These are phyloP conservation scores for Drosophila albomicans DNA, from an alignment of 1,140 invertebrate species.

Conservation along the genomic window DNA sequence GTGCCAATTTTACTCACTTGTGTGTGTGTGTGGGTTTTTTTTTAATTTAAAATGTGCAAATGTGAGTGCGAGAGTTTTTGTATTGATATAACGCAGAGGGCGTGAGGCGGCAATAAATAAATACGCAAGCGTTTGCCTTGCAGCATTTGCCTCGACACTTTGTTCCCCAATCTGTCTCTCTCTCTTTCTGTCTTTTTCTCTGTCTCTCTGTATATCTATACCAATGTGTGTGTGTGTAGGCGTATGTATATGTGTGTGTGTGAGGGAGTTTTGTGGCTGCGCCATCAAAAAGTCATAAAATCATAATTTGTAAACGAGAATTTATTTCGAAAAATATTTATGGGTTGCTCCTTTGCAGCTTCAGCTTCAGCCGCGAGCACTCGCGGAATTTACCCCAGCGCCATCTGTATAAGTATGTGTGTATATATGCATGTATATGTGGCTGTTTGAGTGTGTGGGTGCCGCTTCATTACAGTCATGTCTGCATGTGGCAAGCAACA, in stretches of 20 bases:
- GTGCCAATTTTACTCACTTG: conserved; percentile 42
- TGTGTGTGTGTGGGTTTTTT: conserved; percentile 14
- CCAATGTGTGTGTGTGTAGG: conserved; percentile 28
- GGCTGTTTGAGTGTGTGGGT: conserved; percentile 11
- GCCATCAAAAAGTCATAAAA: conserved; percentile 83
- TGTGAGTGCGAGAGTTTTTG: conserved; percentile 38
- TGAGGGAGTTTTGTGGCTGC: conserved; percentile 59
- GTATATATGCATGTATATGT: not conserved
- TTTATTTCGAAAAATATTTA: conserved; percentile 83
- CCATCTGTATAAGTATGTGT: conserved; percentile 5
- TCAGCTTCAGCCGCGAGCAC: conserved; percentile 35
- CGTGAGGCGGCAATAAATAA: conserved; percentile 70
- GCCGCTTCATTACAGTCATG: conserved; percentile 63
- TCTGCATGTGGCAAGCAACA: conserved; percentile 49
- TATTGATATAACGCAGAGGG: conserved; percentile 66
- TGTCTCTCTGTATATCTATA: not conserved
- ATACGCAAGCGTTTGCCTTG: conserved; percentile 73
- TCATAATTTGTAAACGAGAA: conserved; percentile 82
- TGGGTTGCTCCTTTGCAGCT: conserved; percentile 58
- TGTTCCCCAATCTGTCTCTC: not conserved
- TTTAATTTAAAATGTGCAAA: conserved; percentile 44
- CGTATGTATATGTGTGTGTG: not conserved
- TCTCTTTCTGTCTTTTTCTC: too few relatives aligned
- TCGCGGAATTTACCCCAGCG: conserved; percentile 58
- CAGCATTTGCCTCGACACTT: conserved; percentile 50